phyloP scores from a whole-genome alignment of 2,797 vertebrate genomes.

The Phalanger gymnotis region DNA sequence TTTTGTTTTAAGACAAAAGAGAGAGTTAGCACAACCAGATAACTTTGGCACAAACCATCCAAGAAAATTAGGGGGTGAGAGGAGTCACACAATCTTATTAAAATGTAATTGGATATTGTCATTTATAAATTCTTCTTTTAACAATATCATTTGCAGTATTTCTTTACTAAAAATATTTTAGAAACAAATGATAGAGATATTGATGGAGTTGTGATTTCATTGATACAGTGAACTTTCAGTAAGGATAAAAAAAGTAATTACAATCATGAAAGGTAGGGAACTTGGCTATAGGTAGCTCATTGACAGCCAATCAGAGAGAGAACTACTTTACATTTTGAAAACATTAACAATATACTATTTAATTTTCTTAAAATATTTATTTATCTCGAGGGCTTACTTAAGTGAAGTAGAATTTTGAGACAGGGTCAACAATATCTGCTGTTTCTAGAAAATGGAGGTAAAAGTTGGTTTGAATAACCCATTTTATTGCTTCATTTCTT shows the following conservation, averaged over 20 bases:
- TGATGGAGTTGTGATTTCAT: not conserved
- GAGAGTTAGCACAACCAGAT: not conserved
- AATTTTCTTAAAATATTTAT: not conserved
- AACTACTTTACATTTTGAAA: not conserved
- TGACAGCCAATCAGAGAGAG: not conserved
- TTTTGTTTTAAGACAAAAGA: not conserved
- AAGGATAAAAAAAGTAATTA: not conserved
- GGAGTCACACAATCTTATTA: not conserved
- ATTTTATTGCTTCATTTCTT: conserved; percentile 35
- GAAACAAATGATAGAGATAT: not conserved
- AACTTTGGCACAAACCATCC: not conserved
- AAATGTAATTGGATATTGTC: not conserved
- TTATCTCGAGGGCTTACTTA: not conserved
- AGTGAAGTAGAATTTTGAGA: not conserved
- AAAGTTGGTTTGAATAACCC: not conserved
- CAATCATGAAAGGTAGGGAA: not conserved
- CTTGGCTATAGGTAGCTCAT: not conserved
- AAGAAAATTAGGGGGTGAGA: not conserved
- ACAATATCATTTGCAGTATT: not conserved
- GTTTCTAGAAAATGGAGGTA: not conserved
- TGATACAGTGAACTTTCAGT: not conserved
- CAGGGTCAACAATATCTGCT: not conserved
- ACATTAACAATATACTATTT: not conserved
- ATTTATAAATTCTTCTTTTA: not conserved
- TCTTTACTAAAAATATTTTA: not conserved